Evolutionary conservation across 2,888 invertebrate genomes (phyloP), one percentile per base, ranked within the genome.

Genomic region (Lasioglossum leucozonium): DNA sequence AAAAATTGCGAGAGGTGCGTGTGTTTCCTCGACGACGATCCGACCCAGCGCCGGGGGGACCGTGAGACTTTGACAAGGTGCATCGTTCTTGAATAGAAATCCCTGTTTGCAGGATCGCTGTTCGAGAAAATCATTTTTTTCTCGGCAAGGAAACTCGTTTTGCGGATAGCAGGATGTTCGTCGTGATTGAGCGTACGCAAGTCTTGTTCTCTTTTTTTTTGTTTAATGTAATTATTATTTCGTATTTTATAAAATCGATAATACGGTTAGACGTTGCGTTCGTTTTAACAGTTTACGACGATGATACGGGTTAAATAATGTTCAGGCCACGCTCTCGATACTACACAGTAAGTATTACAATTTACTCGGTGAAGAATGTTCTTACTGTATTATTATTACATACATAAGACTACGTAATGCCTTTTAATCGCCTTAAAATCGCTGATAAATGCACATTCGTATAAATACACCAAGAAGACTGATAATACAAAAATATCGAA

Each of bases 1-100:
- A 91, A 92, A 92, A 92, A 91, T 77, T 72, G 22, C 72, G 71
- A 81, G 71, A 81, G 81, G 71, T 78, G 42, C 58, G 47, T 51
- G 51, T 73, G 84, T 80, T 83, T 88, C 84, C 76, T 88, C 78
- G 40, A 51, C 22, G 62, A 77, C 34, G 34, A 34, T n/a, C n/a
- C 34, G 34, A 34, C 3, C 34, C 34, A 34, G 78, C 77, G 74
- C 85, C 84, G 88, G 89, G 85, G 86, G 85, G 85, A 77, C 30
- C 77, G 82, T 84, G 77, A 72, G 84, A 81, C 69, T 85, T 84
- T 79, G 73, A 81, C 87, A 86, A 90, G 88, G 82, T 89, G 77
- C 55, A 75, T 40, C 62, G 4, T 65, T 51, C 71, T 26, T 18
- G 72, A 37, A 22, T 26, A 22, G 78, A n/a, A n/a, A 72, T 62